Evolutionary conservation across 2,888 invertebrate genomes (phyloP), one percentile per base, ranked within the genome.

Genomic region (Lepetodrilus schrolli): DNA sequence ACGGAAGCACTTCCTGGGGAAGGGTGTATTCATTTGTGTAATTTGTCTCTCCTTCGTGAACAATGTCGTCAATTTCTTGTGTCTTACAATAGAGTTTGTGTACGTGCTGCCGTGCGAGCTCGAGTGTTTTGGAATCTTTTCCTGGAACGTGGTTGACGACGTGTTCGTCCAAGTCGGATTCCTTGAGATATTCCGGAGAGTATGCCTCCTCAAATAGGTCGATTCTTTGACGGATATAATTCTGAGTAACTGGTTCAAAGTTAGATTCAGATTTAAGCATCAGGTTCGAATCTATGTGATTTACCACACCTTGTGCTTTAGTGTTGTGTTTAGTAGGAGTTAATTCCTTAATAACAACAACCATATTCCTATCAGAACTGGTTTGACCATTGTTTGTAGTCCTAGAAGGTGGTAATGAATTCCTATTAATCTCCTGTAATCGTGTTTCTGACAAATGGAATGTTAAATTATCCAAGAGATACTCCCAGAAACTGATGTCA

Each of bases 181-280:
- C 43, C n/a, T 66, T 38, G 5, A 66, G 26, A 66, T 43, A 43
- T 66, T 66, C 38, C 8, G 66, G 66, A 1, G 66, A 66, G 37
- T 66, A 66, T 7, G 23, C 23, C 13, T 43, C 43, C 38, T 43
- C 43, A 23, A 43, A 38, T 13, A 43, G 21, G 43, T 66, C 66
- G 7, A 38, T 13, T 23, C 30, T 37, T 26, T 23, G 23, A 4
- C 43, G 21, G 20, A 30, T 21, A 38, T 66, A 38, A 43, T 66
- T 34, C 8, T 21, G 20, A 21, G 38, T 43, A n/a, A 66, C 37
- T 37, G 26, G 38, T 21, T 26, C 51, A 4, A 20, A 13, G 10
- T 10, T 17, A 13, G 21, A 23, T 23, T 4, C 23, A 7, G 66
- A n/a, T 2, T 3, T 10, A 17, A 0, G 10, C 17, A 17, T 7